Percentiles rank a stretch among this genome's conserved stretches.
These are phyloP conservation scores for Coregonus clupeaformis DNA, from an alignment of 2,113 vertebrate genomes.

Conservation along the genomic window DNA sequence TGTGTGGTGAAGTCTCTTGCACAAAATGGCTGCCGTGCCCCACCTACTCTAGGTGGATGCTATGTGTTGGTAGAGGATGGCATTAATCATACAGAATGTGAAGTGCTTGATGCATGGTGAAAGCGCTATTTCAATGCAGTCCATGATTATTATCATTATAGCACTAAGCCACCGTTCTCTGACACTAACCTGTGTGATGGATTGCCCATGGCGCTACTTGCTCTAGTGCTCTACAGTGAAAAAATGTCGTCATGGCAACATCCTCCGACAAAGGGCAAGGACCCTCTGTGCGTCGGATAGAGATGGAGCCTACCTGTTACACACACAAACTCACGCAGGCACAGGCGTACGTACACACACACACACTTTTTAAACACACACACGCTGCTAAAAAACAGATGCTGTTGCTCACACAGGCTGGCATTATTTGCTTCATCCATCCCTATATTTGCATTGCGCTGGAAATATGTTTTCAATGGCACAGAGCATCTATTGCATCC, in stretches of 20 bases:
- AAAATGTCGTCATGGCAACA: constrained; percentile 51
- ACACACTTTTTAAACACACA: background rate
- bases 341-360: background rate
- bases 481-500: too few species aligned
- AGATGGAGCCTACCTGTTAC: background rate
- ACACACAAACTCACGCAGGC: background rate
- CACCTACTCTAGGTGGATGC: background rate
- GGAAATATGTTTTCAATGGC: too few species aligned
- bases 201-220: background rate
- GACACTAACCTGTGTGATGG: constrained; percentile 22
- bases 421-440: too few species aligned
- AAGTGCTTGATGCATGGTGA: too few species aligned
- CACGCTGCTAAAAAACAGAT: background rate
- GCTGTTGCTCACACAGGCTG: background rate
- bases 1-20: background rate
- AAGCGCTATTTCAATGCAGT: background rate
- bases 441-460: too few species aligned
- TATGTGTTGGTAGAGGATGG: too few species aligned
- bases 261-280: constrained; percentile 46
- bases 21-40: constrained; percentile 3
- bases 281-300: constrained; percentile 21
- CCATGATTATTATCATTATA: background rate
- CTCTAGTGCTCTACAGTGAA: constrained; percentile 19
- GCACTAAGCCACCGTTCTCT: background rate
- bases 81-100: too few species aligned